Evolutionary conservation across 2,113 vertebrate genomes (phyloP).

Genomic region (Myodes glareolus): DNA sequence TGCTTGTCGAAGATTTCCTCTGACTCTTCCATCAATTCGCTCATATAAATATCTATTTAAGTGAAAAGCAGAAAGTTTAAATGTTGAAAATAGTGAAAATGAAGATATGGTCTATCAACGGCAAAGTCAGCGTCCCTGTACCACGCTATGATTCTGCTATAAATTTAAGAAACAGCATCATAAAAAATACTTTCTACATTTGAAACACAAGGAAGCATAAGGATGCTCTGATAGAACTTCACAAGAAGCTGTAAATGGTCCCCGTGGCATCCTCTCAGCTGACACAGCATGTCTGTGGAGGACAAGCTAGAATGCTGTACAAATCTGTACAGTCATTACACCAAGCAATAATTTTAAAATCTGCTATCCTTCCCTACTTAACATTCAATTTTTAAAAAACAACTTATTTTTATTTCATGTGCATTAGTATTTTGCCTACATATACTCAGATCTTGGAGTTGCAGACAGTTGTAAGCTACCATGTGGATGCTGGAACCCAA

Average conservation of each 20-base stretch:
- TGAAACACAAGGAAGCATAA: slow-evolving; percentile 45
- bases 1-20: slow-evolving; percentile 96
- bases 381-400: background rate
- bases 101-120: background rate
- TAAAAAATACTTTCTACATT: background rate
- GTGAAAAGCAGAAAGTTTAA: slow-evolving; percentile 41
- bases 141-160: background rate
- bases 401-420: background rate
- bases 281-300: background rate
- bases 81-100: slow-evolving; percentile 37
- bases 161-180: slow-evolving; percentile 22
- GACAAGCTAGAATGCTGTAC: background rate
- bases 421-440: background rate
- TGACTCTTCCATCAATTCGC: slow-evolving; percentile 96
- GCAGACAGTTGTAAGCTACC: background rate
- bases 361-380: slow-evolving; percentile 13
- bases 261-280: background rate
- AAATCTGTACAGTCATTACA: background rate
- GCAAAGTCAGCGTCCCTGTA: slow-evolving; percentile 21
- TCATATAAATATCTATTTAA: slow-evolving; percentile 95
- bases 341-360: background rate
- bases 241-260: background rate
- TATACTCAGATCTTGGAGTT: background rate
- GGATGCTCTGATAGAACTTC: background rate
- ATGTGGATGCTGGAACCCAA: background rate